Conservation (phyloP, 2,797 vertebrate genomes). For the Semotilus atromaculatus region DNA sequence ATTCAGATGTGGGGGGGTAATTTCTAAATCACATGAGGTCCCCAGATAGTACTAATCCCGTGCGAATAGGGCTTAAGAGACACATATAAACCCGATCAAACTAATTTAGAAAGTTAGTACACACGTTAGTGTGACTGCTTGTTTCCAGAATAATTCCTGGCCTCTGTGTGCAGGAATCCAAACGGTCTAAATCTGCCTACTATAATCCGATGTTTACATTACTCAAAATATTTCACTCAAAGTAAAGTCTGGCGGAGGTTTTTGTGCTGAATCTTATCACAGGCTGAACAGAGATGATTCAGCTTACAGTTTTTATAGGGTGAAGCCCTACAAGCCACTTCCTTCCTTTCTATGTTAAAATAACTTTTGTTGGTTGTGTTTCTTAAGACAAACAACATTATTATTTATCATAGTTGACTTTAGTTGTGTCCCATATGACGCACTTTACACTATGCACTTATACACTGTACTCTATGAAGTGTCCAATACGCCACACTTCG, state of each 20-base stretch:
- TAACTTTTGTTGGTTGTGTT: conserved; percentile 17
- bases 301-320: conserved; percentile 34
- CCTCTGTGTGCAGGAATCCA: not conserved
- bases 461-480: not conserved
- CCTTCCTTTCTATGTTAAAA: conserved; percentile 30
- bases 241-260: not conserved
- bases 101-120: conserved; percentile 12
- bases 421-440: not conserved
- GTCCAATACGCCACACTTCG: no score
- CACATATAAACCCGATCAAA: conserved; percentile 5
- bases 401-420: no score
- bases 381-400: not conserved
- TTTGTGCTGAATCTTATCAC: not conserved
- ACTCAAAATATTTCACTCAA: conserved; percentile 8
- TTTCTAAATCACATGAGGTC: no score
- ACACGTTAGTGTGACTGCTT: not conserved
- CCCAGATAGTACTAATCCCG: no score
- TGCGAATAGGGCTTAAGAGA: no score
- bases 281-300: conserved; percentile 1
- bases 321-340: not conserved
- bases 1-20: no score
- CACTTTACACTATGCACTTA: no score
- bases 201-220: conserved; percentile 32
- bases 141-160: not conserved
- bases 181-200: not conserved